Base-by-base conservation (phyloP, 2,888 invertebrate genomes). In the Lasioglossum calceatum region DNA sequence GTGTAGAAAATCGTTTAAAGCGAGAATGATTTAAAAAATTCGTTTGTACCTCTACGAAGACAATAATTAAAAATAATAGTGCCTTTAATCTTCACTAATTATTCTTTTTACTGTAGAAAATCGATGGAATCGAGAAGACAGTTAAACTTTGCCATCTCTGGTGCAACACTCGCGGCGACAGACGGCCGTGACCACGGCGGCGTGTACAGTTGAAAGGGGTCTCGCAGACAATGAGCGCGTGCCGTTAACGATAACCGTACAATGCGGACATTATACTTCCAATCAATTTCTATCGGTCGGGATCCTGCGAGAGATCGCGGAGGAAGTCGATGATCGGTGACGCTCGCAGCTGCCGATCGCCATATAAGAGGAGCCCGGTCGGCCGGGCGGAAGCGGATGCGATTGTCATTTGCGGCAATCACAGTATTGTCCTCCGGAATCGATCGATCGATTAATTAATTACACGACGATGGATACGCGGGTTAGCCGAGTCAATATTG, bases 401-500 rank as follows among this genome's bases (percentile, higher is more conserved):
- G 84, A 84, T 87, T 82, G 85, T 86, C 88, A 85, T 84, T 67
- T 88, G 81, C 88, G 85, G 74, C 85, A 88, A 90, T 91, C 90
- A 86, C 84, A 73, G 84, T 79, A 83, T 91, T 88, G 88, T 89
- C 85, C 79, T 77, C 86, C 74, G 77, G 81, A 79, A 76, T 83
- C 86, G 89, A 89, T 89, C 73, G 92, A 93, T 93, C 91, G 92
- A 92, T 94, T 93, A 92, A 93, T 94, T 93, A 93, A 94, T 94
- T 93, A 92, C 91, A 85, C 87, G 89, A 90, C 87, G 90, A 92
- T 91, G 88, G 91, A 91, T 89, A 86, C 91, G 89, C 88, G 87
- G 91, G 92, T 93, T 94, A 94, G 92, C 92, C 87, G 86, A 91
- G 92, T 93, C 93, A 93, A 93, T 94, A 94, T 93, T 93, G 93